Evolutionary conservation across 2,797 vertebrate species (phyloP), one percentile per base, ranked within the genome.

Genomic region (Bradypus variegatus): DNA sequence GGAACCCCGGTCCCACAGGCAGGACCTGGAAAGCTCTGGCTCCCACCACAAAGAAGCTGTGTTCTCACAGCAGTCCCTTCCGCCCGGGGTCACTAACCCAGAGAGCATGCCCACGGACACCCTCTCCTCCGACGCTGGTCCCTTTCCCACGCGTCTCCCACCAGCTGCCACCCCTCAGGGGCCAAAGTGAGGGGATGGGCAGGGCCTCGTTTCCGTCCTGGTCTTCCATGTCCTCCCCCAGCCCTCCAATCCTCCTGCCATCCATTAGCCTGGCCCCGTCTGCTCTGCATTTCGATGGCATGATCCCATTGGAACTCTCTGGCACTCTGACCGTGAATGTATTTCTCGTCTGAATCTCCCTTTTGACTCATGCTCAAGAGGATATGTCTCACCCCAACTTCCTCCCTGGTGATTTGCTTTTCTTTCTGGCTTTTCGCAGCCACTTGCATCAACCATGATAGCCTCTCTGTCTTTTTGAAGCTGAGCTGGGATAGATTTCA

Each of bases 301-400:
- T 80, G 11, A 41, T 75, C 84, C 93, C 81, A 41, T 29, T 67
- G 41, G 62, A 83, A 62, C 93, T 93, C 82, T 36, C n/a, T 81
- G 91, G 86, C 45, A 23, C 55, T 77, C n/a, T 27, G 90, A 86
- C 45, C 36, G 55, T 25, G 29, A 89, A 29, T 45, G 14, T 82
- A 53, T 88, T 45, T 89, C 87, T 82, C 31, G 80, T 88, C 88
- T 48, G 77, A 91, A 85, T 69, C 90, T 89, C 88, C 27, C 6
- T 53, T 92, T 58, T 82, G 62, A 85, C 53, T 89, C 60, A 81
- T 95, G 70, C 62, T 87, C 62, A 21, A 31, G 58, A 86, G 82
- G 69, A 64, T 3, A 0, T 5, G 14, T 65, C 58, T 88, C 41
- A 1, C 36, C 78, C 25, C 58, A 64, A 21, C 73, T 31, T 70